Percentiles rank a stretch among this genome's conserved stretches.
Evolutionary conservation across 2,797 vertebrate genomes (phyloP).

Genomic region (Typhlichthys eigenmanni): DNA sequence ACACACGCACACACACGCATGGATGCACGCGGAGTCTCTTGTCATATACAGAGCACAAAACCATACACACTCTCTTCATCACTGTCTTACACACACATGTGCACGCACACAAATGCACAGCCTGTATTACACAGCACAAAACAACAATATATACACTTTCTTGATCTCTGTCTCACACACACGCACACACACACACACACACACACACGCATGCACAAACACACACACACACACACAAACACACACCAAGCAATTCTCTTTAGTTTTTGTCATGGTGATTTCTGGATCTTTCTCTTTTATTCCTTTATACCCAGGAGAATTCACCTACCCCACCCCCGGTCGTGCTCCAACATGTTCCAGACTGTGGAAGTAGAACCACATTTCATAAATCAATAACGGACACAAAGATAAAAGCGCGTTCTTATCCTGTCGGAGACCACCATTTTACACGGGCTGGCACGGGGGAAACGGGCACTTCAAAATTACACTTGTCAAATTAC

Average conservation of each 20-base stretch:
- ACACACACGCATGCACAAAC: slow-evolving; percentile 21
- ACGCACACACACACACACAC: slow-evolving; percentile 19
- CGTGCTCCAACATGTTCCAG: slow-evolving; percentile 69
- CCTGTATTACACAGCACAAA: no score
- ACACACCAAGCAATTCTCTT: slow-evolving; percentile 1
- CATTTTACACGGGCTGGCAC: slow-evolving; percentile 45
- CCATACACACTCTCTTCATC: no score
- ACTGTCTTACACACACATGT: slow-evolving; percentile 15
- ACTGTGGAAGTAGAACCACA: slow-evolving; percentile 67
- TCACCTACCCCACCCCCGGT: slow-evolving; percentile 24
- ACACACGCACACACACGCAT: no score
- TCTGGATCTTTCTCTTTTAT: slow-evolving; percentile 52
- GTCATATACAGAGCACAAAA: no score
- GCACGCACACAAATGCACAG: slow-evolving; percentile 17
- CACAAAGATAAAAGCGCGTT: slow-evolving; percentile 60
- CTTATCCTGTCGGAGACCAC: slow-evolving; percentile 56
- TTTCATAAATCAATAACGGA: slow-evolving; percentile 68
- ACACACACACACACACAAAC: slow-evolving; percentile 2
- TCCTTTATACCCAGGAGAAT: slow-evolving; percentile 40
- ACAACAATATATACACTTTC: no score
- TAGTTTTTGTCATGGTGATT: slow-evolving; percentile 55
- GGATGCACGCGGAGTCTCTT: no score
- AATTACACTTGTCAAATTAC: slow-evolving; percentile 56
- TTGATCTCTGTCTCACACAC: slow-evolving; percentile 36
- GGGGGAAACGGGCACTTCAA: slow-evolving; percentile 46